Conservation (phyloP, 2,888 invertebrate genomes). For the Drosophila niveifrons region DNA sequence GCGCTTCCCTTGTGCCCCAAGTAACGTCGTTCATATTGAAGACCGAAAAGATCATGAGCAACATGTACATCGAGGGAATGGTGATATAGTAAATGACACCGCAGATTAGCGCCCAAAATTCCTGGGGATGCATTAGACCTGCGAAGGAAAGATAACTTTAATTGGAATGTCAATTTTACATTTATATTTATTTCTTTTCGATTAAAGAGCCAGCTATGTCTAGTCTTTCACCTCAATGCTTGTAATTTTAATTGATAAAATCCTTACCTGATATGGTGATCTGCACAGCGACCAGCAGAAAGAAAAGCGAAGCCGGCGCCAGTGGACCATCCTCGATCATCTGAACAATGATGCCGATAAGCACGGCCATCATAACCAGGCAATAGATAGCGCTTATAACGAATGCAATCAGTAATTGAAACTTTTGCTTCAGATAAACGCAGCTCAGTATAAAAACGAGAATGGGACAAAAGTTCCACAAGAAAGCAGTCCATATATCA, state of each 20-base stretch:
- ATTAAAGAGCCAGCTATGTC: too few species aligned
- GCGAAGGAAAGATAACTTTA: slow-evolving; percentile 46
- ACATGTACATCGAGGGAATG: slow-evolving; percentile 97
- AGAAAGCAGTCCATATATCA: slow-evolving; percentile 89
- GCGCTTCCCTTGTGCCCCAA: slow-evolving; percentile 96
- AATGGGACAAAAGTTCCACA: slow-evolving; percentile 90
- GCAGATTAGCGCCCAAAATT: slow-evolving; percentile 91
- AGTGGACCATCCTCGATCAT: slow-evolving; percentile 92
- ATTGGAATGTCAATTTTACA: too few species aligned
- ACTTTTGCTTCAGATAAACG: slow-evolving; percentile 87
- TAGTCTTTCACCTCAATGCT: too few species aligned
- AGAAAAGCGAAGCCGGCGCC: slow-evolving; percentile 94
- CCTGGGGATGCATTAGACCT: slow-evolving; percentile 92
- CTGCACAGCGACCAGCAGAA: slow-evolving; percentile 90
- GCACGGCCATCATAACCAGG: slow-evolving; percentile 94
- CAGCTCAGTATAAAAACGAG: slow-evolving; percentile 89
- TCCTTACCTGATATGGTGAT: slow-evolving; percentile 87
- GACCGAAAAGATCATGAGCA: slow-evolving; percentile 95
- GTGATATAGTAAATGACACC: slow-evolving; percentile 94
- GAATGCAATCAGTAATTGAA: slow-evolving; percentile 90
- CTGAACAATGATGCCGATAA: slow-evolving; percentile 92
- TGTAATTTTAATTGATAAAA: too few species aligned
- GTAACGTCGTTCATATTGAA: slow-evolving; percentile 97
- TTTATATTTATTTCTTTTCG: too few species aligned
- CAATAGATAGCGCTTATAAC: slow-evolving; percentile 92